A percentile compares a stretch with the other conserved stretches of the same genome.
These are phyloP conservation scores for Saguinus imperator DNA, from an alignment of 2,113 vertebrate species.

Conservation along the genomic window DNA sequence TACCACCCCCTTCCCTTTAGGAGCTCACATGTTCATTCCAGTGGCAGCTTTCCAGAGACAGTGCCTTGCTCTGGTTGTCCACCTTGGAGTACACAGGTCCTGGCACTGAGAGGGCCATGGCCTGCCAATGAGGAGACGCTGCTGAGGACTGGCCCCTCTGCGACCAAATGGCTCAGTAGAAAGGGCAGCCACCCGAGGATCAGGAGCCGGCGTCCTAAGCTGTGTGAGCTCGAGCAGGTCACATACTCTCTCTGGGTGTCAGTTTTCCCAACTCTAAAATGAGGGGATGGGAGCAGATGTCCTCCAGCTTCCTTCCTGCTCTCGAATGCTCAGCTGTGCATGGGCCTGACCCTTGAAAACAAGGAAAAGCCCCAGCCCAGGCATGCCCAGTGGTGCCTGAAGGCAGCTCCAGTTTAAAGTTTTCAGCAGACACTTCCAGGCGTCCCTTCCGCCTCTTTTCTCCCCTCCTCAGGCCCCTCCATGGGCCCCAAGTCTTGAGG, in stretches of 20 bases:
- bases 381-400: neutral
- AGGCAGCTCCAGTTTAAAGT: neutral
- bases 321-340: fast-evolving
- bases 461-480: neutral
- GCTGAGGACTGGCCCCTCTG: neutral
- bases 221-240: neutral
- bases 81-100: neutral
- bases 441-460: neutral
- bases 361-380: too few relatives aligned
- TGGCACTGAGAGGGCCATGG: neutral
- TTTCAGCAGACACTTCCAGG: neutral
- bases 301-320: neutral
- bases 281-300: neutral
- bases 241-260: neutral
- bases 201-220: neutral
- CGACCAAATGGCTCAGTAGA: neutral
- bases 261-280: neutral
- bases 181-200: neutral
- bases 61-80: neutral
- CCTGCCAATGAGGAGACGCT: neutral
- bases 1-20: neutral
- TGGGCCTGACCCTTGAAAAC: neutral
- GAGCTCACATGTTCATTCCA: neutral
- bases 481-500: neutral
- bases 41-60: neutral